Evolutionary conservation across 2,113 vertebrate species (phyloP), one percentile per base, ranked within the genome.

Genomic region (Rhabdornis inornatus): DNA sequence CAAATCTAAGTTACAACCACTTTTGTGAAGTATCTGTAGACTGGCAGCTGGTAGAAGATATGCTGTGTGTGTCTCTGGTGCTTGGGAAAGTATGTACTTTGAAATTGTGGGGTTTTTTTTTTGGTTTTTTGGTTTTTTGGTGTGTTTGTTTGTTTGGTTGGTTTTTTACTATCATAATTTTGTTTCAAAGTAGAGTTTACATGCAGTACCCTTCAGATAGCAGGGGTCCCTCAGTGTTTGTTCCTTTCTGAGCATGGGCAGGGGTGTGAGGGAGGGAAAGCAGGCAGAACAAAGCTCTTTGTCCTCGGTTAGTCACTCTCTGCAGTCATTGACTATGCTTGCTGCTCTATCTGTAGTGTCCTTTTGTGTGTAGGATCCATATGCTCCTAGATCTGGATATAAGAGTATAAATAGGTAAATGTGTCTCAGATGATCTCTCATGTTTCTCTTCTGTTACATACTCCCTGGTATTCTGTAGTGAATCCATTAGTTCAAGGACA

Each of bases 21-120:
- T 40, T 79, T 91, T 52, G 39, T 50, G 53, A 64, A 49, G 70
- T 82, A 92, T 65, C 74, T 84, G 45, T 33, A 60, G 37, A 7
- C 70, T 61, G 63, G n/a, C 37, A 71, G 53, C 53, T 91, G 53
- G 14, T 52, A 9, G 30, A 65, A 89, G 35, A 56, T 65, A 7
- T 0, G 1, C 20, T 40, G 0, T 8, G 0, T 21, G 16, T 19
- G 33, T 65, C 25, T 3, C 1, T 35, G 57, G 16, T 77, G 53
- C 60, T 77, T 89, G 81, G 37, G 53, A 82, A 85, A 84, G 31
- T 22, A 22, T 9, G 1, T 23, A 28, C 37, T 37, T 69, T 11
- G 31, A 69, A 64, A 45, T 3, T 22, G 14, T 9, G 20, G 20
- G 17, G 53, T 3, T 15, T 23, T 15, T 50, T 31, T 49, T 9